A percentile compares a stretch with the other conserved stretches of the same genome.
Conservation (phyloP, 1,140 invertebrate species). For the Cephus cinctus region DNA sequence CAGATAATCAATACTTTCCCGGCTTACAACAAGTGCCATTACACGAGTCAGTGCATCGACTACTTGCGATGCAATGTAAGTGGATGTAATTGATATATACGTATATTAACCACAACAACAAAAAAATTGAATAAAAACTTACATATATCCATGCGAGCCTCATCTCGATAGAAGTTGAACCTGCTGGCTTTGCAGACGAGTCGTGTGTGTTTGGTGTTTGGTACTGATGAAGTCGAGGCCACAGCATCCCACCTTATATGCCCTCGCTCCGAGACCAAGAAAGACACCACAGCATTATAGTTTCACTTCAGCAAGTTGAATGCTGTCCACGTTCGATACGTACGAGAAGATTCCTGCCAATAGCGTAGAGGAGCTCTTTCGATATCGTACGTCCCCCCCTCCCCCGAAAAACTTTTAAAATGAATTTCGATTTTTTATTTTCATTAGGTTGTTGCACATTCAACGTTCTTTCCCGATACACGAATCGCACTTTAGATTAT, state of each 20-base stretch:
- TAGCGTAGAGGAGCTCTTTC: slow-evolving; percentile 26
- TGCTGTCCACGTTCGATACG: slow-evolving; percentile 35
- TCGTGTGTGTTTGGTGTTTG: slow-evolving; percentile 51
- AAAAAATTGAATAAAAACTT: slow-evolving; percentile 27
- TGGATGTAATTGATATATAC: too few species aligned
- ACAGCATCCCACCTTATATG: slow-evolving; percentile 57
- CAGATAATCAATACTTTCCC: too few species aligned
- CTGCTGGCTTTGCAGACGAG: slow-evolving; percentile 40
- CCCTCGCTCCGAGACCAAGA: slow-evolving; percentile 47
- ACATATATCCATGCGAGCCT: slow-evolving; percentile 33
- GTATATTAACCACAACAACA: too few species aligned
- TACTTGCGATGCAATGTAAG: too few species aligned
- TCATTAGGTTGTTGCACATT: too few species aligned
- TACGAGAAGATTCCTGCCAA: slow-evolving; percentile 41
- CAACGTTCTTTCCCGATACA: too few species aligned
- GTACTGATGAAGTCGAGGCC: slow-evolving; percentile 50
- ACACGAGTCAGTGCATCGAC: too few species aligned
- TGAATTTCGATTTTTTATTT: too few species aligned
- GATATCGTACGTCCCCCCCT: too few species aligned
- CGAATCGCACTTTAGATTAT: too few species aligned
- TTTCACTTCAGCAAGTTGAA: slow-evolving; percentile 43
- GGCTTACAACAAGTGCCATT: too few species aligned
- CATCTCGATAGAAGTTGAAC: slow-evolving; percentile 44
- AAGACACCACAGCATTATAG: slow-evolving; percentile 41
- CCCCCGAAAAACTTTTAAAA: too few species aligned